Evolutionary conservation across 2,888 invertebrate species (phyloP), one percentile per base, ranked within the genome.

Genomic region (Podabrus alpinus): DNA sequence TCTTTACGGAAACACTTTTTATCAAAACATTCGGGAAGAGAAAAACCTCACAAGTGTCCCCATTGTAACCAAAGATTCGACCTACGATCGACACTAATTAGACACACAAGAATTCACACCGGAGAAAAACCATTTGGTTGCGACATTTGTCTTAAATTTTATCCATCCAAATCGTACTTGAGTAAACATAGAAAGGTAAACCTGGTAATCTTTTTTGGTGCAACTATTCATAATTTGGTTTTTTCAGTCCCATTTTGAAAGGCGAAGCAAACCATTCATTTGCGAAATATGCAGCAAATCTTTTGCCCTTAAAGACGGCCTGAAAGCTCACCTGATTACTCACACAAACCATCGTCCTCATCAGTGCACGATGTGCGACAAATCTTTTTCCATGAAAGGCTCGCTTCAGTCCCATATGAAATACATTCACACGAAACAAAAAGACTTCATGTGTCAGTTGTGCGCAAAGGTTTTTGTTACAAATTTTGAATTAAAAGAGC

Each of bases 11-110:
- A 75, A 15, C 78, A 79, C 69, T 74, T 74, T 61, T 68, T 75
- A 66, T 66, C 75, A 9, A 73, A 73, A 45, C 77, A 79, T 62
- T 74, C 68, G 9, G 71, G 71, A 0, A 69, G 77, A 19, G 75
- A 79, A 59, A 73, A 73, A 15, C 79, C 79, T 5, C 73, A 78
- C 21, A 74, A 68, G 59, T 79, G 79, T 72, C 75, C 76, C 1
- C 70, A 81, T 24, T 83, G 83, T 68, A 73, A 79, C n/a, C 80
- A 80, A 68, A 79, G 79, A 4, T 83, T 81, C 69, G 79, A 81
- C 59, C 79, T 81, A 9, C 76, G 79, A 13, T 81, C 81, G 19
- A 81, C 81, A 10, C 74, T 83, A 13, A 77, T 79, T n/a, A 79
- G 79, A 16, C 83, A 83, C 69, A 74, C 78, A 73, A 69, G 81